A percentile compares a stretch with the other conserved stretches of the same genome.
These are phyloP conservation scores for Blera fallax DNA, from an alignment of 2,888 invertebrate species.

Conservation along the genomic window DNA sequence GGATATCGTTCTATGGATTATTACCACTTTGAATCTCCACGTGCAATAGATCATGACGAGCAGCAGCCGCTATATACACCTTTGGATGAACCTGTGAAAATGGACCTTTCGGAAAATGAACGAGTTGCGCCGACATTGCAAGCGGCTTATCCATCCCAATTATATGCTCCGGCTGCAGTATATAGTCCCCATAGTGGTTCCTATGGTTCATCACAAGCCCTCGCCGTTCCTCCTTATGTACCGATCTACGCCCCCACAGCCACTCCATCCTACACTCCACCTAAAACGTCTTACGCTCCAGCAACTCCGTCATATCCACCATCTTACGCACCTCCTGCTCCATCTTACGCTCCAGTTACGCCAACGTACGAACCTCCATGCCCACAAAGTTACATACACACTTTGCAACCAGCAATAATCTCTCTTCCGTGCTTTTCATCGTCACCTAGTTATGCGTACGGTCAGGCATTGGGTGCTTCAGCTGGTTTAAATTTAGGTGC, in stretches of 20 bases:
- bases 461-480: slow-evolving; percentile 70
- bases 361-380: slow-evolving; percentile 65
- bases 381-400: slow-evolving; percentile 73
- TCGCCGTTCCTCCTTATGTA: neutral
- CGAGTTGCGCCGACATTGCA: slow-evolving; percentile 26
- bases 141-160: slow-evolving; percentile 32
- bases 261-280: neutral
- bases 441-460: slow-evolving; percentile 30
- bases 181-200: neutral
- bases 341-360: slow-evolving; percentile 33
- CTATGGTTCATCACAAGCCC: neutral
- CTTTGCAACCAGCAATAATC: slow-evolving; percentile 74
- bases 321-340: neutral
- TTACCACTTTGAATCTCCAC: slow-evolving; percentile 12
- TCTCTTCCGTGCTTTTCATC: slow-evolving; percentile 48
- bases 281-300: neutral
- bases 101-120: slow-evolving; percentile 13
- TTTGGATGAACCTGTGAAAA: slow-evolving; percentile 18
- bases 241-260: neutral
- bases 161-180: neutral
- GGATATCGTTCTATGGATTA: slow-evolving; percentile 39
- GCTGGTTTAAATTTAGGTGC: neutral
- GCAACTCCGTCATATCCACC: slow-evolving; percentile 71
- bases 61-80: slow-evolving; percentile 4
- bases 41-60: slow-evolving; percentile 7